A percentile compares a stretch with the other conserved stretches of the same genome.
Conservation (phyloP, 2,888 invertebrate genomes). For the Neoitamus cyanurus region DNA sequence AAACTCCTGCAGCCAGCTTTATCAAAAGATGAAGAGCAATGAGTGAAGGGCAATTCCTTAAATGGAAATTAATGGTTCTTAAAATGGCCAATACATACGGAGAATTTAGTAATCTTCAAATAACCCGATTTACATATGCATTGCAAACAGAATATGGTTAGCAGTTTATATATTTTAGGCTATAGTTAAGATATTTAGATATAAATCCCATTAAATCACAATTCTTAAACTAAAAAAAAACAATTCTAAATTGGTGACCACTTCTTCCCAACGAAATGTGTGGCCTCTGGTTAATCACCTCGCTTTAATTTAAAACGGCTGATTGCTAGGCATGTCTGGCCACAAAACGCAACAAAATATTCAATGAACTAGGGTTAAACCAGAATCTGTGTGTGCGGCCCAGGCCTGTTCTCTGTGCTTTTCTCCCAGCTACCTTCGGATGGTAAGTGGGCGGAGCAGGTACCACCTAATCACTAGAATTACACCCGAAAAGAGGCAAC, state of each 20-base stretch:
- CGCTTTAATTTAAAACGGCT: not conserved
- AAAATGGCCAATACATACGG: no score
- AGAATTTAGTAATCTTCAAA: no score
- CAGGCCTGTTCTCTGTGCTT: not conserved
- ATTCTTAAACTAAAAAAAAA: no score
- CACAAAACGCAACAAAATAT: not conserved
- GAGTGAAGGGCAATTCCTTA: no score
- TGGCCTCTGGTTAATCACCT: not conserved
- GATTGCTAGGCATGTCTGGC: not conserved
- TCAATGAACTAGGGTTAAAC: not conserved
- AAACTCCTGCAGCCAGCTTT: no score
- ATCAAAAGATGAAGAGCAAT: no score
- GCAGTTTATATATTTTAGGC: no score
- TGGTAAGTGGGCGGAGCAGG: not conserved
- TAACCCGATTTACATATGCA: no score
- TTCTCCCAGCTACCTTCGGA: not conserved
- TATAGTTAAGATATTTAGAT: no score
- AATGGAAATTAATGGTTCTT: no score
- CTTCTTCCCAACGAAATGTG: not conserved
- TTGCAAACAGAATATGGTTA: no score
- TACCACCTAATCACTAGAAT: not conserved
- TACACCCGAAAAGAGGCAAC: not conserved
- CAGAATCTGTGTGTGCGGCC: not conserved
- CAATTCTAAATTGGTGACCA: not conserved
- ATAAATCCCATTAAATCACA: no score